Conservation (phyloP, 2,888 invertebrate species). For the Pachydiplax longipennis region DNA sequence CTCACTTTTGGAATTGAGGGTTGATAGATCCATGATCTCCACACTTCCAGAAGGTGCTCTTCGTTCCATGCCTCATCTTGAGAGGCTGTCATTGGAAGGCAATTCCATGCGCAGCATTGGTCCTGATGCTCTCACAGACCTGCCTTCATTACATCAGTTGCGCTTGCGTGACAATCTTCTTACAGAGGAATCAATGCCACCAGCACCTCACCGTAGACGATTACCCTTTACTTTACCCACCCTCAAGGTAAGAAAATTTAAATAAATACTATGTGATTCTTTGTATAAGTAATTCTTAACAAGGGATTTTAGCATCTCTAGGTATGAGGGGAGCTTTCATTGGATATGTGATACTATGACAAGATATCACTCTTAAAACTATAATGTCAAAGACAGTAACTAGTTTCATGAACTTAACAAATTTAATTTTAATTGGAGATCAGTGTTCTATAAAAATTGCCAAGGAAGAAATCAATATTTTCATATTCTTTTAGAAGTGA, state of each 20-base stretch:
- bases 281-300: background rate
- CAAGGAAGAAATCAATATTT: too few relatives aligned
- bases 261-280: background rate
- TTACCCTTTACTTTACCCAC: conserved; percentile 87
- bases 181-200: conserved; percentile 60
- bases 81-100: conserved; percentile 80
- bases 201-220: conserved; percentile 65
- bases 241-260: conserved; percentile 64
- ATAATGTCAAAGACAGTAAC: too few relatives aligned
- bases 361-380: too few relatives aligned
- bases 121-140: conserved; percentile 80
- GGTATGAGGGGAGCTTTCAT: too few relatives aligned
- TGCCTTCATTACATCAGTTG: conserved; percentile 84
- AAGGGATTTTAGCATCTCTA: too few relatives aligned
- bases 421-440: too few relatives aligned
- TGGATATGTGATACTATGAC: too few relatives aligned
- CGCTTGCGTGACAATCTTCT: conserved; percentile 85
- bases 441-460: too few relatives aligned
- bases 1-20: conserved; percentile 11
- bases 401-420: too few relatives aligned
- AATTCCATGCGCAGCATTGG: conserved; percentile 79
- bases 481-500: too few relatives aligned
- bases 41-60: conserved; percentile 73
- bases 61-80: conserved; percentile 80
- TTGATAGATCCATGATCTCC: background rate